Evolutionary conservation across 2,113 vertebrate species (phyloP), one percentile per base, ranked within the genome.

Genomic region (Neopipo cinnamomea): DNA sequence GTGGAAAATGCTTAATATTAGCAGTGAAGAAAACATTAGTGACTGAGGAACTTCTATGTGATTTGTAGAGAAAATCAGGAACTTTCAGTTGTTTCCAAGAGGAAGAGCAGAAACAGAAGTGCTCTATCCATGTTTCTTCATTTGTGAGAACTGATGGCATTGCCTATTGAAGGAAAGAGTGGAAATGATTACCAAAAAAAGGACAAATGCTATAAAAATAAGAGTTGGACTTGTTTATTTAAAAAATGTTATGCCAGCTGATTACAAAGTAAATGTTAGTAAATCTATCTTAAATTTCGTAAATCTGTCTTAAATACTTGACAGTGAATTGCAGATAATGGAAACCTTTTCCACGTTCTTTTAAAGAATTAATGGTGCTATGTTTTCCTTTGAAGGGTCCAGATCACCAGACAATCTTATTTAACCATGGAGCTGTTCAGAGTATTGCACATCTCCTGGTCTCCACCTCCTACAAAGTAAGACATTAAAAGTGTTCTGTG

Each of bases 321-420:
- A 35, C 49, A 87, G 1, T 79, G 67, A 79, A 28, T 37, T 91
- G 25, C 28, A 72, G 68, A 44, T 49, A 76, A 44, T 66, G 24
- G 31, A 58, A 95, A 70, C 7, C 6, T 68, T 61, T 63, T 65
- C 6, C 4, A 4, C 33, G 14, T 46, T 75, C 16, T 61, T 72
- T 52, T 55, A 53, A 71, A 80, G 85, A 41, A 81, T 35, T 67
- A 83, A 61, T 76, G 1, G 12, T 65, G 59, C 95, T 67, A 5
- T 82, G 33, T 95, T 96, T 95, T 97, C 83, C 87, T 95, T 98
- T 97, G 59, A 97, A 99, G 99, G 99, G 99, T 74, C 98, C 99
- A 91, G 99, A 99, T 95, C 99, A 99, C 98, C 99, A 99, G 97
- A 99, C 98, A 80, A 98, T 99, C 97, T 98, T 99, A 94, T 99